These are phyloP conservation scores for Haemorhous mexicanus DNA, from an alignment of 2,113 vertebrate species.

Conservation along the genomic window DNA sequence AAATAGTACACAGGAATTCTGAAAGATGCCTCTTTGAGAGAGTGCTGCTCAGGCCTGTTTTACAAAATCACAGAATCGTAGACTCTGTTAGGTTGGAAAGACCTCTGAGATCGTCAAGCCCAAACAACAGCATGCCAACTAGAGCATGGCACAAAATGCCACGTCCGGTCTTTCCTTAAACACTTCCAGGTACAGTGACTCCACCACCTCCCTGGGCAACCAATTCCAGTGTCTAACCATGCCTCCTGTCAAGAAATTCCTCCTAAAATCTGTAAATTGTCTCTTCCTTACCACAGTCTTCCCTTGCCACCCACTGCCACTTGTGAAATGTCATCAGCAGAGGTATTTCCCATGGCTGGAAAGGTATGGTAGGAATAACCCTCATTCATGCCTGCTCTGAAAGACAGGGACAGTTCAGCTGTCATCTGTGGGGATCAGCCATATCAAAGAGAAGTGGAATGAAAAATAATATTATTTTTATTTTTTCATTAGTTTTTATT, in stretches of 20 bases:
- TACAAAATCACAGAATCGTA: not conserved
- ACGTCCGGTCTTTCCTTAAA: not conserved
- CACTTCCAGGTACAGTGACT: not conserved
- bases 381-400: not conserved
- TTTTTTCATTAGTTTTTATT: too few species aligned
- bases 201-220: not conserved
- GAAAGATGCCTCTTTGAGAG: not conserved
- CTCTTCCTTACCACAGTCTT: not conserved
- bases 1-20: not conserved
- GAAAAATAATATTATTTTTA: not conserved
- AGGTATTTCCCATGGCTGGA: not conserved
- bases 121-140: rapidly evolving
- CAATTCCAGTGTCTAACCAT: not conserved
- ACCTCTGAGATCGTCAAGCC: not conserved
- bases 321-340: not conserved
- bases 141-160: not conserved
- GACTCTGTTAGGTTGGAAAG: not conserved
- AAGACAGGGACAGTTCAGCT: not conserved
- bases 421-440: not conserved
- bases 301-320: not conserved
- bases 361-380: not conserved
- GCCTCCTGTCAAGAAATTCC: not conserved
- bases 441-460: not conserved
- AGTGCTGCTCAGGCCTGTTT: not conserved
- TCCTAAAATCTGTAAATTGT: not conserved